Conservation (phyloP, 2,113 vertebrate species). For the Amia ocellicauda region DNA sequence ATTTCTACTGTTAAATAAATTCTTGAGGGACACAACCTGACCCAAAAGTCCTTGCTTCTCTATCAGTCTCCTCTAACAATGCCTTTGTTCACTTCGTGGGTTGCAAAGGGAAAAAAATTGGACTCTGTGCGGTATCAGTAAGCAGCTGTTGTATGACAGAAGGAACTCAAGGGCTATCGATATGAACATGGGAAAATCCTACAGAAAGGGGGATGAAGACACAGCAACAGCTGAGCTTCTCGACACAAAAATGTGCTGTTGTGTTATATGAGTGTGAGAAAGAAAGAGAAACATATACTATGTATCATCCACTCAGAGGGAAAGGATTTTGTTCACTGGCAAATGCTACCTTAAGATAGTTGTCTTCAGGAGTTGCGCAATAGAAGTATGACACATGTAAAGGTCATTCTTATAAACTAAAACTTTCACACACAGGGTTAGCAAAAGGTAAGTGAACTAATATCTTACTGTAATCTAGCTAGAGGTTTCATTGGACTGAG, state of each 20-base stretch:
- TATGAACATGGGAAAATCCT: slow-evolving; percentile 79
- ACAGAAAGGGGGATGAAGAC: slow-evolving; percentile 61
- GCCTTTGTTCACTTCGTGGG: slow-evolving; percentile 53
- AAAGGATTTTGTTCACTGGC: slow-evolving; percentile 8
- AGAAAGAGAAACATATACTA: slow-evolving; percentile 33
- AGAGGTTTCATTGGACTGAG: too few relatives aligned
- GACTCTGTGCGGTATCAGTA: slow-evolving; percentile 69
- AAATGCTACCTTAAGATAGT: background rate
- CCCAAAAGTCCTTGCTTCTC: slow-evolving; percentile 61
- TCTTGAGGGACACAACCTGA: slow-evolving; percentile 40
- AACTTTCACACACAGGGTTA: too few relatives aligned
- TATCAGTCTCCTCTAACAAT: slow-evolving; percentile 54
- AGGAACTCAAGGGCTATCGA: slow-evolving; percentile 75
- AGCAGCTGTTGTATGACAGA: slow-evolving; percentile 84
- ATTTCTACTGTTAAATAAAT: slow-evolving; percentile 34
- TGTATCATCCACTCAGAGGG: slow-evolving; percentile 35
- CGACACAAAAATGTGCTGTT: slow-evolving; percentile 48
- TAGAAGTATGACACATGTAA: too few relatives aligned
- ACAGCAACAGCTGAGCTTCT: slow-evolving; percentile 62
- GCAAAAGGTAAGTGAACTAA: too few relatives aligned
- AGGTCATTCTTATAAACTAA: too few relatives aligned
- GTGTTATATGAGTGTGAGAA: slow-evolving; percentile 38
- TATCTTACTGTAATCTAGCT: too few relatives aligned
- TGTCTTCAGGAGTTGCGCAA: background rate
- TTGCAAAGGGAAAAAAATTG: slow-evolving; percentile 37